Base-by-base conservation (phyloP, 1,140 invertebrate genomes). In the Ceratosolen solmsi region DNA sequence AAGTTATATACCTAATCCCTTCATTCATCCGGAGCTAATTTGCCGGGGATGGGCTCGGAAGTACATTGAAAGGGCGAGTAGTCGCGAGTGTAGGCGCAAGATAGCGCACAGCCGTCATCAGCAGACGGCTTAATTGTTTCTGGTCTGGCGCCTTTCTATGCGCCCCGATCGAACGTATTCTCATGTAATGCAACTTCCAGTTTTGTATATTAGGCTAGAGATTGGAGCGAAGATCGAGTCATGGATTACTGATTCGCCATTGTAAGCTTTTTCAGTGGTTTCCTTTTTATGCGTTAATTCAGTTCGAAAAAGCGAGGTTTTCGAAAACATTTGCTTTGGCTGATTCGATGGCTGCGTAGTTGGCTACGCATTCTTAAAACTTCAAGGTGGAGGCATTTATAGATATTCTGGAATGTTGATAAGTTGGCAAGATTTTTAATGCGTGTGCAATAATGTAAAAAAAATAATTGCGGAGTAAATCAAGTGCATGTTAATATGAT, bases 111-210 rank as follows among this genome's bases (percentile, higher is more conserved):
- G 30, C 49, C 36, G 11, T 75, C 8, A 33, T 3, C 36, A 30
- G 33, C 49, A 46, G 54, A 41, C 27, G 49, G 46, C 60, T 81
- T 88, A 87, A 90, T 90, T 89, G 87, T 89, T 90, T 90, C 87
- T 89, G 88, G 89, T 89, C 89, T 89, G 86, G 88, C 88, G 85
- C 84, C 84, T 88, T 84, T 88, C 87, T 87, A 89, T 89, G 86
- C 85, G 85, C 84, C 30, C 49, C 27, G 41, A 51, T 27, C 56
- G 56, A 25, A 41, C 49, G 46, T 63, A 33, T 63, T 13, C 17
- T 17, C n/a, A 33, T 63, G 60, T n/a, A 17, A 36, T 38, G 22
- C 27, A n/a, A 38, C 33, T 38, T 2, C 17, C 25, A 58, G 33
- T 38, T 68, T 38, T 68, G 20, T n/a, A 54, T 54, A 54, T 33